Percentiles rank a stretch among this genome's conserved stretches.
These are phyloP conservation scores for Brachionus asplanchnoidis DNA, from an alignment of 1,140 invertebrate species.

Conservation along the genomic window DNA sequence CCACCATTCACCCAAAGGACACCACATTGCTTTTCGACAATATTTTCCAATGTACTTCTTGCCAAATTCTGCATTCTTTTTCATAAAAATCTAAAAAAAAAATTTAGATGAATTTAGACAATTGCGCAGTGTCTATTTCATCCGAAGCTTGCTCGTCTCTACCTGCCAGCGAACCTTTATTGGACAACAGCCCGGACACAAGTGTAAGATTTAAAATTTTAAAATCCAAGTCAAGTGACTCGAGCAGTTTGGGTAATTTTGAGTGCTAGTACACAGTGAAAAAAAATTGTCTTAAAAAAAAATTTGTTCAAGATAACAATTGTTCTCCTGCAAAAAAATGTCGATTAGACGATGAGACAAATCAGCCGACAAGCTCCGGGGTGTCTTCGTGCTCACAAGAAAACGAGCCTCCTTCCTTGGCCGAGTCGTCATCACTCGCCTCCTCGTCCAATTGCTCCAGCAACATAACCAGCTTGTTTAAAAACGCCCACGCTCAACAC, in stretches of 20 bases:
- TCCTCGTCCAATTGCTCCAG: background rate
- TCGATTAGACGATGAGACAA: background rate
- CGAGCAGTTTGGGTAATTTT: background rate
- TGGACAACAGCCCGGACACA: background rate
- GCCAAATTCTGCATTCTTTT: background rate
- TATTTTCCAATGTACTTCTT: background rate
- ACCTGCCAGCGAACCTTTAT: background rate
- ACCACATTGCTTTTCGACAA: background rate
- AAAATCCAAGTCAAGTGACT: conserved; percentile 10
- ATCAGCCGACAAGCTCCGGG: background rate
- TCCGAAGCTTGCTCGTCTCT: background rate
- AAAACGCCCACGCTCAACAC: background rate
- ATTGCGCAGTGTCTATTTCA: conserved; percentile 19
- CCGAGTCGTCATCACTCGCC: background rate
- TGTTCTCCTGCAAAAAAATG: conserved; percentile 9
- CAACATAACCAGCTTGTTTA: background rate
- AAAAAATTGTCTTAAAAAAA: background rate
- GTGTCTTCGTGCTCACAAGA: background rate
- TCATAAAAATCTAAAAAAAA: background rate
- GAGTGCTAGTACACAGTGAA: background rate
- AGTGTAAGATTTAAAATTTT: background rate
- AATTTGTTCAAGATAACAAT: background rate
- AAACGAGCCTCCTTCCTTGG: background rate
- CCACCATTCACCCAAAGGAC: background rate
- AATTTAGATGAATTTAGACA: conserved; percentile 24